Percentiles rank a stretch among this genome's conserved stretches.
These are phyloP conservation scores for Helobdella robusta DNA, from an alignment of 2,888 invertebrate species.

Conservation along the genomic window DNA sequence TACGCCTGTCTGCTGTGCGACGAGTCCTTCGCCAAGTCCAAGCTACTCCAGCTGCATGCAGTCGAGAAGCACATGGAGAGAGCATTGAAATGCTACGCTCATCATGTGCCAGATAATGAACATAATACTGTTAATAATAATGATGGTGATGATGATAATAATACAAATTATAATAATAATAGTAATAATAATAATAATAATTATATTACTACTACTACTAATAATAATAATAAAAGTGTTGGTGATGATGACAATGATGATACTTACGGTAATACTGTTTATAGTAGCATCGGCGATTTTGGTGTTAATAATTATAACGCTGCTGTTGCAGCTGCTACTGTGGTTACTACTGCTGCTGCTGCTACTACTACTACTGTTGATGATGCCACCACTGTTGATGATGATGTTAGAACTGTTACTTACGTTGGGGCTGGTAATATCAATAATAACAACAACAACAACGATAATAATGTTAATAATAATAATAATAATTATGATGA, in stretches of 20 bases:
- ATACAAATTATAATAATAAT: too few species aligned
- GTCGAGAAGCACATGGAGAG: slow-evolving; percentile 59
- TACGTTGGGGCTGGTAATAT: not conserved
- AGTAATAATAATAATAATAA: too few species aligned
- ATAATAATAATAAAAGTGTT: too few species aligned
- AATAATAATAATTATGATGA: not conserved
- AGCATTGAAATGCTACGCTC: slow-evolving; percentile 61
- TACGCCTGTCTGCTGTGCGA: slow-evolving; percentile 68
- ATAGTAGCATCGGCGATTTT: not conserved
- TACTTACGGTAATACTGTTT: not conserved
- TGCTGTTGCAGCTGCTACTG: not conserved
- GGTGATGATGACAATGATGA: too few species aligned
- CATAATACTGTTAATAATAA: not conserved
- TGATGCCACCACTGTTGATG: not conserved
- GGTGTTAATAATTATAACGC: not conserved
- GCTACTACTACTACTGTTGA: not conserved
- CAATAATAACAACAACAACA: not conserved
- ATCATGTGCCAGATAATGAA: not conserved
- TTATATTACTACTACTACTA: too few species aligned
- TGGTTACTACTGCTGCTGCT: not conserved
- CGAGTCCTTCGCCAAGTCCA: slow-evolving; percentile 57
- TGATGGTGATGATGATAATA: too few species aligned
- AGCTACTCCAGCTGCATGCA: slow-evolving; percentile 54
- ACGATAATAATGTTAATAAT: not conserved
- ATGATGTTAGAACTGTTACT: not conserved